phyloP scores from a whole-genome alignment of 1,140 invertebrate genomes.

The Eumeta japonica region DNA sequence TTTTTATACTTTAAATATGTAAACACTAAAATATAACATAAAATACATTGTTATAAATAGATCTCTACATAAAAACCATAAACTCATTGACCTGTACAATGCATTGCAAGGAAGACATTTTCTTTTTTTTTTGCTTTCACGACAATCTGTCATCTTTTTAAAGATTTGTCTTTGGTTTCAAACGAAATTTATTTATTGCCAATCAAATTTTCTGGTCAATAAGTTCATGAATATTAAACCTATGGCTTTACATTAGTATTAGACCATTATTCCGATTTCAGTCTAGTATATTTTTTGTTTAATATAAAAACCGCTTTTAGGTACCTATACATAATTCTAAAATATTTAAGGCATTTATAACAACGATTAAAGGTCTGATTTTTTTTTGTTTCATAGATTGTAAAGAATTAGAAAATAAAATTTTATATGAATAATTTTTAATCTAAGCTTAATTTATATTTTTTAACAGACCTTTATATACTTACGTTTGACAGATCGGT shows the following conservation, averaged over 20 bases:
- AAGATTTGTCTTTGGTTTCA: slow-evolving; percentile 35
- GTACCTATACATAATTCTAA: too few relatives aligned
- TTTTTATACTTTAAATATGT: slow-evolving; percentile 45
- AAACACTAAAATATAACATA: slow-evolving; percentile 33
- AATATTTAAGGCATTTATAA: too few relatives aligned
- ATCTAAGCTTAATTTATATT: neutral
- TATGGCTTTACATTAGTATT: too few relatives aligned
- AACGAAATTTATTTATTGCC: slow-evolving; percentile 20
- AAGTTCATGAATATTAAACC: slow-evolving; percentile 22
- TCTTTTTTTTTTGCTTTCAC: slow-evolving; percentile 12
- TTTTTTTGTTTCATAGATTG: neutral
- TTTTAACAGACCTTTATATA: neutral
- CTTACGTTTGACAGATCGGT: neutral
- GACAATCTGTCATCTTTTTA: slow-evolving; percentile 17
- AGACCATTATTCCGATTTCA: slow-evolving; percentile 26
- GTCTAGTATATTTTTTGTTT: slow-evolving; percentile 22
- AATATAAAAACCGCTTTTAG: too few relatives aligned
- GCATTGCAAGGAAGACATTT: slow-evolving; percentile 24
- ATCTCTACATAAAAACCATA: slow-evolving; percentile 27
- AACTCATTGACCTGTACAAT: slow-evolving; percentile 33
- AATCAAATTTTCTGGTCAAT: slow-evolving; percentile 18
- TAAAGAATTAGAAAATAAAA: neutral
- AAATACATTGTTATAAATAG: slow-evolving; percentile 34
- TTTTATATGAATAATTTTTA: neutral
- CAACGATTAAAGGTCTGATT: too few relatives aligned